Evolutionary conservation across 2,113 vertebrate genomes (phyloP), one percentile per base, ranked within the genome.

Genomic region (Tympanuchus pallidicinctus): DNA sequence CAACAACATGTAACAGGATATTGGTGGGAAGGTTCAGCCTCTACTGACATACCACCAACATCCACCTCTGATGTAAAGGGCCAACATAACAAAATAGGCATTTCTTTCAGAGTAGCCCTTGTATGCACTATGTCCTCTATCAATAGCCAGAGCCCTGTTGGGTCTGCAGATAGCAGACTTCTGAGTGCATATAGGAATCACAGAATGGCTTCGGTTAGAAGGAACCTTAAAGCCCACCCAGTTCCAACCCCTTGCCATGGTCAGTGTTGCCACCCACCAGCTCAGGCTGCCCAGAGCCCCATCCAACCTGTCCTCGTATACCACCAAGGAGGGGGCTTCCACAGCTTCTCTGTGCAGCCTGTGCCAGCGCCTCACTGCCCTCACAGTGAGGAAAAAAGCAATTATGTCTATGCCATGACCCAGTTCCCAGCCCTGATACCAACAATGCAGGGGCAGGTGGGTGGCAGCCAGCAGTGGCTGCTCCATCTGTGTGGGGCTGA

Each of bases 391-490:
- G 27, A 28, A 54, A 54, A 27, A 28, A 12, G 27, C 28, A 70
- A 50, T 9, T 9, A 48, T 50, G 19, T 34, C 60, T 43, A 1
- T 38, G 47, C 38, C 40, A 18, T 70, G 34, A 32, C 1, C 1
- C 17, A 7, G 7, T 32, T 71, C 28, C 40, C 47, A 32, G 34
- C 45, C 21, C 47, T 50, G 24, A 6, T 34, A 21, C 1, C 61
- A 59, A 11, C 14, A 38, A 47, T 34, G 6, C 1, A 11, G 4
- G 13, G 40, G 57, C 0, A 0, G 32, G 50, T 86, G 50, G 27
- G 24, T 60, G 38, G 47, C 56, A 42, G 22, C 28, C 45, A 40
- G 20, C 15, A 8, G 17, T 76, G 57, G 50, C 9, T 70, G 48
- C 75, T 50, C 50, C 69, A 43, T 1, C 12, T 40, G 38, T 21